These are phyloP conservation scores for Lipophrys pholis DNA, from an alignment of 2,113 vertebrate genomes.

Conservation along the genomic window DNA sequence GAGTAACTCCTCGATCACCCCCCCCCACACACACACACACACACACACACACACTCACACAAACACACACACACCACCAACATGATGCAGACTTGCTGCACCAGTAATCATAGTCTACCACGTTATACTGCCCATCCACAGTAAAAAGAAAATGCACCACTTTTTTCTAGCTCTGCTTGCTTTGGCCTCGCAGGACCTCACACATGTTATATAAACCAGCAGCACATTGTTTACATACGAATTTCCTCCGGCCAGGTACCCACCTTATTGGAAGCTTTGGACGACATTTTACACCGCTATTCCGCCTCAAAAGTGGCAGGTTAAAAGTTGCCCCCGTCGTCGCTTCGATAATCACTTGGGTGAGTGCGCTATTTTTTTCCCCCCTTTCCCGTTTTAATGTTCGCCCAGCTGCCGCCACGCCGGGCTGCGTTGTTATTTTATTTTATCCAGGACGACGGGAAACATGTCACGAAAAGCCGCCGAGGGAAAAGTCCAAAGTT, in stretches of 20 bases:
- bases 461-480: constrained; percentile 81
- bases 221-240: neutral
- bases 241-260: constrained; percentile 67
- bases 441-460: constrained; percentile 73
- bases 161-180: neutral
- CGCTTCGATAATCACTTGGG: constrained; percentile 62
- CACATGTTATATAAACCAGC: constrained; percentile 11
- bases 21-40: no score
- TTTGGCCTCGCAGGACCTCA: constrained; percentile 11
- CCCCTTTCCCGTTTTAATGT: constrained; percentile 55
- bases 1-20: constrained; percentile 15
- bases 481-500: constrained; percentile 83
- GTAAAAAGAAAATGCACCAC: neutral
- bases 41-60: no score
- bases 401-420: constrained; percentile 84
- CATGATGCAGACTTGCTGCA: neutral
- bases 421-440: constrained; percentile 82
- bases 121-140: constrained; percentile 5
- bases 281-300: constrained; percentile 89
- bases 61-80: constrained; percentile 14
- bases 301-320: constrained; percentile 65
- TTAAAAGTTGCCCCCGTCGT: constrained; percentile 62
- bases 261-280: constrained; percentile 90
- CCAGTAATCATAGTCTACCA: constrained; percentile 16
- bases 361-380: constrained; percentile 56